These are phyloP conservation scores for Drosophila elegans DNA, from an alignment of 1,140 invertebrate genomes.

Conservation along the genomic window DNA sequence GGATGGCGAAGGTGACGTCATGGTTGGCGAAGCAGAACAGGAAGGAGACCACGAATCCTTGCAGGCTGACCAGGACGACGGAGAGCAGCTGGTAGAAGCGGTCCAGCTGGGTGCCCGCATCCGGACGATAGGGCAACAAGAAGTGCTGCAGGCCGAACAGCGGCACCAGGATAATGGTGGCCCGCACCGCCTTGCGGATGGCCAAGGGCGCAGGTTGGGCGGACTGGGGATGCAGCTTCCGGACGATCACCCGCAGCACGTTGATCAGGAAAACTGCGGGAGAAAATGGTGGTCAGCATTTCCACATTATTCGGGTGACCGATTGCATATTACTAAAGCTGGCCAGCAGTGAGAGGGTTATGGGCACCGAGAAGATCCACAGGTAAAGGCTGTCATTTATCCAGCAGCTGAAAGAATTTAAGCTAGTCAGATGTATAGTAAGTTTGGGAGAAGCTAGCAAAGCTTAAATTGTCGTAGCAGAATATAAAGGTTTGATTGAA, in stretches of 20 bases:
- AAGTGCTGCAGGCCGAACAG: conserved; percentile 92
- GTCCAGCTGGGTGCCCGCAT: conserved; percentile 87
- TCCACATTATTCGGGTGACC: too few species aligned
- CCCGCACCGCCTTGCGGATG: conserved; percentile 86
- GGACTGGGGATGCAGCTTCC: conserved; percentile 90
- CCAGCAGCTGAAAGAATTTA: conserved; percentile 89
- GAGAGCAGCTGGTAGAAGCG: conserved; percentile 91
- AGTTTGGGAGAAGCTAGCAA: too few species aligned
- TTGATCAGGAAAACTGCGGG: conserved; percentile 93
- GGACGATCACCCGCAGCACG: conserved; percentile 92
- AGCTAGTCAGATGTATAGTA: too few species aligned
- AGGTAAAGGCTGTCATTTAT: conserved; percentile 89
- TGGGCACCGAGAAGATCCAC: conserved; percentile 90
- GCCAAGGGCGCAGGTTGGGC: conserved; percentile 86
- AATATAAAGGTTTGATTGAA: background rate
- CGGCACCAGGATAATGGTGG: conserved; percentile 91
- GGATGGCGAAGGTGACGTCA: conserved; percentile 88
- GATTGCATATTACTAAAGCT: conserved; percentile 84
- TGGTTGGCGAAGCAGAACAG: conserved; percentile 97
- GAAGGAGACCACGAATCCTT: conserved; percentile 94
- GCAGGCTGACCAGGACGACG: conserved; percentile 92
- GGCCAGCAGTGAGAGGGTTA: conserved; percentile 89
- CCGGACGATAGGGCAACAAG: conserved; percentile 91
- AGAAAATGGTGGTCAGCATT: too few species aligned
- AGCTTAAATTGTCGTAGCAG: background rate